Base-by-base conservation (phyloP, 1,140 invertebrate genomes). In the Solen grandis region DNA sequence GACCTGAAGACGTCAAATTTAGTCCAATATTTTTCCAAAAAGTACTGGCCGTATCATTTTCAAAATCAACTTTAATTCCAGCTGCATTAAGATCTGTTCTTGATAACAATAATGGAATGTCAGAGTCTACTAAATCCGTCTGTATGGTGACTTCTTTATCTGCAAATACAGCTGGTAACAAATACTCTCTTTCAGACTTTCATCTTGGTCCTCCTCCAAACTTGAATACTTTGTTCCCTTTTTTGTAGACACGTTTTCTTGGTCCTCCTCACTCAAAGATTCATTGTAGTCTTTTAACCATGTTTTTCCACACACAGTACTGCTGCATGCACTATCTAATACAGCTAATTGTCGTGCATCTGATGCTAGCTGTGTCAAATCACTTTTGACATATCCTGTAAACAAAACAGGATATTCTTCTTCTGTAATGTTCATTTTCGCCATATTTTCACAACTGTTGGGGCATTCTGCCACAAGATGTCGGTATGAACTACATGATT, bases 61-160 rank as follows among this genome's bases (percentile, higher is more conserved):
- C 74, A 14, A 82, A 59, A 35, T 83, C 66, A 74, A 85, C 57
- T 75, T 84, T 82, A 16, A 85, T 60, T 27, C 50, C 33, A 5
- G 79, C 80, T 14, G n/a, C 79, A 59, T 82, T 82, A 69, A 85
- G 74, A 16, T 79, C 38, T 27, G 54, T 31, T 41, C 66, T 59
- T 35, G 54, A 82, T 16, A 84, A 59, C n/a, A 84, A 36, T n/a
- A 84, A 41, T 31, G 69, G 80, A 46, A 84, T 84, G 46, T 78
- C 74, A 22, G 83, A 82, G 0, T 82, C 80, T 13, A 84, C 74
- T 5, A 82, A 68, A 75, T 85, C 80, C 25, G 69, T 82, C 50
- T 65, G 60, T 0, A 85, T 38, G 22, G 13, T 54, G 4, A 84
- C 69, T 35, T 77, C 16, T 55, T 35, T 54, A n/a, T 55, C 79